A percentile compares a stretch with the other conserved stretches of the same genome.
Conservation (phyloP, 2,888 invertebrate genomes). For the Deroplatys truncata region DNA sequence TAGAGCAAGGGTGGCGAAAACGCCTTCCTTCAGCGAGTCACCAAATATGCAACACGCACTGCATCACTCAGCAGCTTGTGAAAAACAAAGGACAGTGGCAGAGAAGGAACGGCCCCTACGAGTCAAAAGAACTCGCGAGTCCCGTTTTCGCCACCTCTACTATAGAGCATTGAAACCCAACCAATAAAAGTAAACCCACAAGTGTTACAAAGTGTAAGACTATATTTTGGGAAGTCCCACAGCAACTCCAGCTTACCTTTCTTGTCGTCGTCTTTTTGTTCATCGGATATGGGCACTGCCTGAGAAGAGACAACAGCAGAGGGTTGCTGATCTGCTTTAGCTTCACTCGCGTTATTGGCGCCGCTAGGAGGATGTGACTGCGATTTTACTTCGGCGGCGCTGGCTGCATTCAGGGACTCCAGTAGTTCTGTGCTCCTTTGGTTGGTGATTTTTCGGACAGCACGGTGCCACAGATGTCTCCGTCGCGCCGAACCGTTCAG, state of each 20-base stretch:
- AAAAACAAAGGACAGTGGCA: too few relatives aligned
- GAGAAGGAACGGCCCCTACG: too few relatives aligned
- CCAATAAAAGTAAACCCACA: too few relatives aligned
- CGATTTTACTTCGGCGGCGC: background rate
- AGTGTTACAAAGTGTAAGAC: too few relatives aligned
- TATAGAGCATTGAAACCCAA: too few relatives aligned
- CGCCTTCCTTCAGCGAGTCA: too few relatives aligned
- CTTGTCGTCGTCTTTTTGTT: background rate
- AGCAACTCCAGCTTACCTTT: background rate
- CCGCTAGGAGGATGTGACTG: background rate
- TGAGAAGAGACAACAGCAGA: background rate
- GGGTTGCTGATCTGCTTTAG: background rate
- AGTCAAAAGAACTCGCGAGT: too few relatives aligned
- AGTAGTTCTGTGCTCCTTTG: conserved; percentile 39
- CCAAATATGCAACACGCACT: too few relatives aligned
- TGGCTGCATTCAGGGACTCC: conserved; percentile 35
- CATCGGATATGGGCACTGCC: background rate
- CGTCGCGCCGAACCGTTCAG: conserved; percentile 18
- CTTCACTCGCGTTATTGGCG: background rate
- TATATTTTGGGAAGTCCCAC: too few relatives aligned
- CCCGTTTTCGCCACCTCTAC: too few relatives aligned
- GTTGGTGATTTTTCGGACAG: conserved; percentile 45
- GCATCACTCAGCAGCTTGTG: too few relatives aligned
- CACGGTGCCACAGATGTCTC: conserved; percentile 45
- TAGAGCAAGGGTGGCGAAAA: too few relatives aligned